A percentile compares a stretch with the other conserved stretches of the same genome.
Conservation (phyloP, 1,140 invertebrate genomes). For the Camponotus floridanus region DNA sequence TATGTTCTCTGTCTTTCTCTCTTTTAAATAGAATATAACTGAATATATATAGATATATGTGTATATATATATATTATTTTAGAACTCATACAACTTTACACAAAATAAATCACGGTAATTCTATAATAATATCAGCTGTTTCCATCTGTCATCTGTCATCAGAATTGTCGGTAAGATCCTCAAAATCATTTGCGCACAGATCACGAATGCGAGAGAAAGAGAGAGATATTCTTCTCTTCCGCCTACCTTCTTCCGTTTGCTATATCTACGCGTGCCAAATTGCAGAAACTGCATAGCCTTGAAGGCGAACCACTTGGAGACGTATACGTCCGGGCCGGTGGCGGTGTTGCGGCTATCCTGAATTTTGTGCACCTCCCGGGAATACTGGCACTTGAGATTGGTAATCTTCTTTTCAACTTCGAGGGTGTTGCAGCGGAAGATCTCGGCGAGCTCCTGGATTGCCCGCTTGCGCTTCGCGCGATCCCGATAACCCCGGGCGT, state of each 20-base stretch:
- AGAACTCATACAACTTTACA: neutral
- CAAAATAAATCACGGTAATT: neutral
- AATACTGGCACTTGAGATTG: slow-evolving; percentile 85
- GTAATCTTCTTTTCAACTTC: slow-evolving; percentile 86
- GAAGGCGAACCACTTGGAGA: slow-evolving; percentile 80
- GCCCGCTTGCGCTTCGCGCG: slow-evolving; percentile 84
- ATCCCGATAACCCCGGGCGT: slow-evolving; percentile 85
- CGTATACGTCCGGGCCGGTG: slow-evolving; percentile 73
- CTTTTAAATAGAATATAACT: neutral
- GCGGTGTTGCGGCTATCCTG: slow-evolving; percentile 75
- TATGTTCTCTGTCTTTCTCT: neutral
- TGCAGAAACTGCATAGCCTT: slow-evolving; percentile 79
- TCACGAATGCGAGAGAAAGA: too few relatives aligned
- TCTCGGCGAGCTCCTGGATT: slow-evolving; percentile 85
- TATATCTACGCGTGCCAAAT: slow-evolving; percentile 77
- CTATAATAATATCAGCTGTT: neutral
- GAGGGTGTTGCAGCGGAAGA: slow-evolving; percentile 84
- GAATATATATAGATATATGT: too few relatives aligned
- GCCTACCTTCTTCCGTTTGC: slow-evolving; percentile 77
- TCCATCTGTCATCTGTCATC: neutral
- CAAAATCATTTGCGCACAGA: neutral
- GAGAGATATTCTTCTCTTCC: neutral
- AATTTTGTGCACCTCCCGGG: slow-evolving; percentile 85
- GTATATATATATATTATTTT: neutral
- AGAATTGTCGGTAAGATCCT: neutral